Base-by-base conservation (phyloP, 2,113 vertebrate genomes). In the Tiliqua scincoides region DNA sequence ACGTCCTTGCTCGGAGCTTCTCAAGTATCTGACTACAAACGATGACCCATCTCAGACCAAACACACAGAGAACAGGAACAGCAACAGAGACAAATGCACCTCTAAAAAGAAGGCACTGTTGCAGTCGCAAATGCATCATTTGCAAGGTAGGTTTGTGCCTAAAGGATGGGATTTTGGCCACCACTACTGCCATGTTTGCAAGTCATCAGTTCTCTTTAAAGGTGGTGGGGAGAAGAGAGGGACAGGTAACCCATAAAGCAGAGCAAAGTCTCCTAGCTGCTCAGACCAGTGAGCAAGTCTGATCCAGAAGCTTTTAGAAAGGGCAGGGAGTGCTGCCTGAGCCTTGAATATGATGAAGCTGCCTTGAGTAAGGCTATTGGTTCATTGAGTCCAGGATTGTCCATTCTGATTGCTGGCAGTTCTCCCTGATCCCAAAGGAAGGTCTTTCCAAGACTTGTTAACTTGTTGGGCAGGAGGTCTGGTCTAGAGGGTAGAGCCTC, bases 1-100 rank as follows among this genome's bases (percentile, higher is more conserved):
- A 95, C 98, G 98, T 93, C 98, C 98, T 79, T 99, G 99, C 97
- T 98, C 98, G 7, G 99, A 99, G 97, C 98, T 99, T 94, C 98
- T 99, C 92, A 99, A 99, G 93, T 99, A 99, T 97, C 97, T 99
- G 95, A 99, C 99, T 92, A 98, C 98, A 17, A 98, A 97, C 48
- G 98, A 99, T 96, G 98, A 98, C 96, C 97, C 97, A 95, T 97
- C 98, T 95, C 98, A 98, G 94, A 97, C 96, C 96, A 99, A 98
- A 98, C 96, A 97, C 95, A 95, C 97, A 95, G 98, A 99, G 91
- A 97, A 96, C 95, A 98, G 97, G 92, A 97, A 97, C 94, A 95
- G 95, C 95, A 98, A 96, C 97, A 98, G 97, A 95, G 99, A 98
- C 94, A 98, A 98, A 96, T 97, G 96, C 94, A 96, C 93, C 91